These are phyloP conservation scores for Zhuqinia jingwanae DNA, from an alignment of 2,888 invertebrate genomes.

Conservation along the genomic window DNA sequence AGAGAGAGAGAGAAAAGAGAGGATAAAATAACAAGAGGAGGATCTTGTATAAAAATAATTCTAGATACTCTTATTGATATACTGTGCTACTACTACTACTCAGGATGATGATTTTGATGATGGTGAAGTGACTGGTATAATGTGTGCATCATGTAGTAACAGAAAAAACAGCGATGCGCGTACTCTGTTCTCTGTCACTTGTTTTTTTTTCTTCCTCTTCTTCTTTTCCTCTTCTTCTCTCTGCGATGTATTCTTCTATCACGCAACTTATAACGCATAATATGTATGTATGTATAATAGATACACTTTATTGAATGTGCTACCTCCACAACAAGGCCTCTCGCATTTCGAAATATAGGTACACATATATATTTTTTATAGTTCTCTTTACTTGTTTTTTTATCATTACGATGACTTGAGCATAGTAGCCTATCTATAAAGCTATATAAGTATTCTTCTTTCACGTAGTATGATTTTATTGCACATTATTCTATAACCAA, in stretches of 20 bases:
- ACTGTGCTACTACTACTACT: background rate
- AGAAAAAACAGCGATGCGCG: background rate
- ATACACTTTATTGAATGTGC: background rate
- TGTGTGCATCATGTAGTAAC: conserved; percentile 28
- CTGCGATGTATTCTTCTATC: conserved; percentile 54
- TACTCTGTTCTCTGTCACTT: conserved; percentile 12
- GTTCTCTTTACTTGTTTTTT: conserved; percentile 5
- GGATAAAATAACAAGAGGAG: too few relatives aligned
- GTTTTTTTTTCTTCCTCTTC: background rate
- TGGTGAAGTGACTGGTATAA: conserved; percentile 24
- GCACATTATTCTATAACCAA: too few relatives aligned
- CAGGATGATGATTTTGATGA: background rate
- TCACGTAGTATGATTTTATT: too few relatives aligned
- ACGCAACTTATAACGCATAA: conserved; percentile 59
- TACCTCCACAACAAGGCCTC: background rate
- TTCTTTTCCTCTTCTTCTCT: conserved; percentile 25
- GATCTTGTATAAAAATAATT: background rate
- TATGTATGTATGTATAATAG: background rate
- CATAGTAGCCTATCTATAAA: too few relatives aligned
- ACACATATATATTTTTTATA: background rate
- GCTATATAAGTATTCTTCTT: too few relatives aligned
- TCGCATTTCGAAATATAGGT: background rate
- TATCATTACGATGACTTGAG: background rate
- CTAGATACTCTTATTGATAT: background rate
- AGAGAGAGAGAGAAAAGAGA: too few relatives aligned